Percentiles rank a stretch among this genome's conserved stretches.
These are phyloP conservation scores for Cuculus canorus DNA, from an alignment of 2,797 vertebrate species.

Conservation along the genomic window DNA sequence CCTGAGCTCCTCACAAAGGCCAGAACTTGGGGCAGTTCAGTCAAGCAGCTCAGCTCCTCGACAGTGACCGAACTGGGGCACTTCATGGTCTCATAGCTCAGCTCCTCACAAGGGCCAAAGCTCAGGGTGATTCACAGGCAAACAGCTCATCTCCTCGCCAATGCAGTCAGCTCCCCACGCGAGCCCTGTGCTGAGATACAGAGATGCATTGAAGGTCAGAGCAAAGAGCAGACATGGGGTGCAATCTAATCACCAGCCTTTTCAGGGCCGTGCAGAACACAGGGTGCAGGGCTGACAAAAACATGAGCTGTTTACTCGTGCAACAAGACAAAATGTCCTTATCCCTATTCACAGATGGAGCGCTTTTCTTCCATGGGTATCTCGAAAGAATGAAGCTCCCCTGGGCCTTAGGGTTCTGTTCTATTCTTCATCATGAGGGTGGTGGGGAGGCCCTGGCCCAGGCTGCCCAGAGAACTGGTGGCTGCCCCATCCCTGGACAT, in stretches of 20 bases:
- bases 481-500: too few relatives aligned
- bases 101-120: too few relatives aligned
- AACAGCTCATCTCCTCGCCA: too few relatives aligned
- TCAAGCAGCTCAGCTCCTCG: too few relatives aligned
- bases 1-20: too few relatives aligned
- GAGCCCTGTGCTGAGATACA: background rate
- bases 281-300: fast-evolving
- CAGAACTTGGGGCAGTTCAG: too few relatives aligned
- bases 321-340: background rate
- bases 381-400: constrained; percentile 13
- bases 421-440: too few relatives aligned
- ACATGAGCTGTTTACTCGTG: background rate
- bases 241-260: background rate
- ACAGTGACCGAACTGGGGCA: too few relatives aligned
- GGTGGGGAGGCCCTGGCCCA: too few relatives aligned
- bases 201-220: background rate
- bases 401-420: background rate
- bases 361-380: background rate
- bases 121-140: too few relatives aligned
- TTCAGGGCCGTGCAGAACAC: background rate
- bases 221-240: background rate
- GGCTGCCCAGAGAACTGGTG: too few relatives aligned
- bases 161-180: background rate
- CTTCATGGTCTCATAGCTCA: too few relatives aligned
- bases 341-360: background rate